Evolutionary conservation across 2,113 vertebrate species (phyloP).

Genomic region (Myodes glareolus): DNA sequence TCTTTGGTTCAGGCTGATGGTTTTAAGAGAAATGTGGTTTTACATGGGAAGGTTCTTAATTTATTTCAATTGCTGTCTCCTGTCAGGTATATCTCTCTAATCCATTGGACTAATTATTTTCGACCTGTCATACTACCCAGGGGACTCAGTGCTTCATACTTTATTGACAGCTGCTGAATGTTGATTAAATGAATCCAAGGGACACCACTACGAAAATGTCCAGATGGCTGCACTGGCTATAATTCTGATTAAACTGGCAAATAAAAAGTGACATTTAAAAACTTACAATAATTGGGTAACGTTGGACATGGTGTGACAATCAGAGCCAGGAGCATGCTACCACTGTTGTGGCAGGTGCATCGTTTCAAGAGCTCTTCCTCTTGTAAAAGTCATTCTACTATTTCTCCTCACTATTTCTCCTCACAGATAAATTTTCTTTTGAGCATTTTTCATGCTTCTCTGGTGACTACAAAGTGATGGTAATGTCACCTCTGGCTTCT

Average conservation of each 20-base stretch:
- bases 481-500: not conserved
- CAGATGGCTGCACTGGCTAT: not conserved
- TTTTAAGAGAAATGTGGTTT: slow-evolving; percentile 2
- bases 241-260: slow-evolving; percentile 9
- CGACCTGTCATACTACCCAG: not conserved
- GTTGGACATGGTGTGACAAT: not conserved
- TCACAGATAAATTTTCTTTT: not conserved
- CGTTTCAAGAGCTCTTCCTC: slow-evolving; percentile 3
- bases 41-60: not conserved
- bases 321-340: not conserved
- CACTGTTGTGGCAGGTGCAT: not conserved
- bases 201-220: not conserved
- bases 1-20: not conserved
- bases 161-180: slow-evolving; percentile 10
- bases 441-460: not conserved
- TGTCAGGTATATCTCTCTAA: not conserved
- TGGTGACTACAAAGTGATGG: not conserved
- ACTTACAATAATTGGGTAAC: not conserved
- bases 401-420: not conserved
- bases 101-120: not conserved
- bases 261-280: slow-evolving; percentile 27
- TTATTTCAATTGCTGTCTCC: not conserved
- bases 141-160: not conserved
- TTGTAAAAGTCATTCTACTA: slow-evolving; percentile 26
- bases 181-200: not conserved